Conservation (phyloP, 1,140 invertebrate genomes). For the Pseudachorutes palmiensis region DNA sequence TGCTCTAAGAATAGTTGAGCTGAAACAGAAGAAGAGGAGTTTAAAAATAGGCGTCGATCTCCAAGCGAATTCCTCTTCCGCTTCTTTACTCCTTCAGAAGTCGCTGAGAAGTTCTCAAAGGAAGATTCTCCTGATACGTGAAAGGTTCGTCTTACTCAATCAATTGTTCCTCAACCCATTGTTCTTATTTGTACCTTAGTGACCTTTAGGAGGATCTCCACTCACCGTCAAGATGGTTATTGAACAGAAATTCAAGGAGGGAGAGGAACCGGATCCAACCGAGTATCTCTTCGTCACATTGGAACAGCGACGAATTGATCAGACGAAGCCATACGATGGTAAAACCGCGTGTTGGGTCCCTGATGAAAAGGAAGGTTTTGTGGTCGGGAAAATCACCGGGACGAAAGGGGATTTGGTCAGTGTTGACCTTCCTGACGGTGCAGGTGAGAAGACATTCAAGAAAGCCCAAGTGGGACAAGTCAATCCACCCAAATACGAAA, state of each 20-base stretch:
- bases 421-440: slow-evolving; percentile 47
- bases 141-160: neutral
- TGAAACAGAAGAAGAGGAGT: slow-evolving; percentile 5
- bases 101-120: slow-evolving; percentile 3
- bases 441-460: slow-evolving; percentile 45
- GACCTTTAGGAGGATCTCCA: neutral
- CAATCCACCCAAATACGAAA: slow-evolving; percentile 57
- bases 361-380: slow-evolving; percentile 54
- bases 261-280: slow-evolving; percentile 46
- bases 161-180: neutral
- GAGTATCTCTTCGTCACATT: slow-evolving; percentile 46
- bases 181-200: neutral
- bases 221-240: slow-evolving; percentile 32
- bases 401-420: slow-evolving; percentile 58
- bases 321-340: slow-evolving; percentile 55
- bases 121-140: neutral
- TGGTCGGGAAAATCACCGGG: slow-evolving; percentile 52
- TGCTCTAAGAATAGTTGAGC: neutral
- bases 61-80: neutral
- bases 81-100: neutral
- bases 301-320: slow-evolving; percentile 47
- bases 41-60: neutral
- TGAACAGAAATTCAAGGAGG: slow-evolving; percentile 38
- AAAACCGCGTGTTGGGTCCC: slow-evolving; percentile 57
- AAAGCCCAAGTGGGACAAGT: slow-evolving; percentile 50